A percentile compares a stretch with the other conserved stretches of the same genome.
phyloP scores from a whole-genome alignment of 2,113 vertebrate species.

The Nematolebias whitei region DNA sequence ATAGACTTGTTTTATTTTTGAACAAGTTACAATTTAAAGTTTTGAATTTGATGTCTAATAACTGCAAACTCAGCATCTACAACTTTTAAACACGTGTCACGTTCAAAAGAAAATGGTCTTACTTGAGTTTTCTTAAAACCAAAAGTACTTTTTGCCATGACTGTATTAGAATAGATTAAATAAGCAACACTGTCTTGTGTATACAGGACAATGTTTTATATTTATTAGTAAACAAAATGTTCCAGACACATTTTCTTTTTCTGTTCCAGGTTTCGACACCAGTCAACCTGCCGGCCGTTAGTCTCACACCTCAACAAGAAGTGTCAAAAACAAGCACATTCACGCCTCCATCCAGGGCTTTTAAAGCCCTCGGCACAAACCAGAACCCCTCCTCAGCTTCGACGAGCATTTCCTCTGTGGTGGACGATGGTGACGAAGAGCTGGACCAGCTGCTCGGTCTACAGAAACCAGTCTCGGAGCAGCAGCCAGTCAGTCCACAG shows the following conservation, averaged over 20 bases:
- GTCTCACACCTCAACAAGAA: conserved; percentile 70
- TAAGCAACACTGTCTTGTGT: too few species aligned
- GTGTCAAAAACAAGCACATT: conserved; percentile 46
- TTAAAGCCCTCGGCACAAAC: conserved; percentile 1
- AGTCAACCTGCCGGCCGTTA: conserved; percentile 82
- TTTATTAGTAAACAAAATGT: background rate
- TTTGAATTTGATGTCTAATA: too few species aligned
- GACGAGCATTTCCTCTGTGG: background rate
- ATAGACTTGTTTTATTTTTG: too few species aligned
- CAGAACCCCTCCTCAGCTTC: background rate
- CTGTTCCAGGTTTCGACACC: conserved; percentile 81
- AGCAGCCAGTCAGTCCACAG: conserved; percentile 43
- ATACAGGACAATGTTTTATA: too few species aligned
- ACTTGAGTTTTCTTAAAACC: too few species aligned
- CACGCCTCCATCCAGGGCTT: conserved; percentile 32
- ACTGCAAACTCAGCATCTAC: too few species aligned
- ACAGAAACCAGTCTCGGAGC: conserved; percentile 71
- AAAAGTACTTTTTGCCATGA: too few species aligned
- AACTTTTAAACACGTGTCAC: too few species aligned
- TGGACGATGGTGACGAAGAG: conserved; percentile 84
- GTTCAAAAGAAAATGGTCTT: too few species aligned
- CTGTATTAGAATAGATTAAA: too few species aligned
- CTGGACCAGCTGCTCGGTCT: conserved; percentile 88
- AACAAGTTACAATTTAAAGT: too few species aligned
- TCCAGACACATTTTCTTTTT: background rate